phyloP scores from a whole-genome alignment of 2,797 vertebrate genomes.

The Acropternis orthonyx region DNA sequence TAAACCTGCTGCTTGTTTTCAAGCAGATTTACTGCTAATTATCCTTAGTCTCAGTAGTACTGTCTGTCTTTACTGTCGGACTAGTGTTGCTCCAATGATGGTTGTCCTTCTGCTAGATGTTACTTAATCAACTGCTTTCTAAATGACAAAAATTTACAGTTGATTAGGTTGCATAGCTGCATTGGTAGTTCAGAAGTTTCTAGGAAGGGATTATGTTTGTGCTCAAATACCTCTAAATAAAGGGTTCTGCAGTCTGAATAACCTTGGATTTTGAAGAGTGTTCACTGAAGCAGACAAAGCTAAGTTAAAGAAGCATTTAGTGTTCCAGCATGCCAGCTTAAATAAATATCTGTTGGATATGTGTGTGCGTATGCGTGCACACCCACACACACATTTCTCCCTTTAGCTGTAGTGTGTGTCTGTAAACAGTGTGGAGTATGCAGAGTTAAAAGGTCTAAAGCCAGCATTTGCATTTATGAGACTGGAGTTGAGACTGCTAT shows the following conservation, averaged over 20 bases:
- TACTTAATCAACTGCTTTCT: constrained; percentile 50
- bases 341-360: constrained; percentile 44
- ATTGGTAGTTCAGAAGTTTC: constrained; percentile 65
- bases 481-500: neutral
- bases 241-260: constrained; percentile 55
- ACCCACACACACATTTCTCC: neutral
- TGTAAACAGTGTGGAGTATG: neutral
- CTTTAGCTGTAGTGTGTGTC: neutral
- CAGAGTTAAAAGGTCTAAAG: constrained; percentile 1
- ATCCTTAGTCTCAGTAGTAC: neutral
- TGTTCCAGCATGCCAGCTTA: constrained; percentile 61
- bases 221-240: constrained; percentile 71
- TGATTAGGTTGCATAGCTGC: constrained; percentile 66
- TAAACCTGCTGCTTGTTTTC: constrained; percentile 10
- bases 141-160: constrained; percentile 70
- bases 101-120: constrained; percentile 15
- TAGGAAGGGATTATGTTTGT: constrained; percentile 74
- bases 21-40: constrained; percentile 17
- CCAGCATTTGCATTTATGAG: neutral
- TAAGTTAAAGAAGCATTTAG: constrained; percentile 75
- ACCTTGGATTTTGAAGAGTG: constrained; percentile 58
- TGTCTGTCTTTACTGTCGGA: neutral
- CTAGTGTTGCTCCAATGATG: neutral
- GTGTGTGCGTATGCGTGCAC: neutral
- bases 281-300: constrained; percentile 75